These are phyloP conservation scores for Paramormyrops hopkinsi DNA, from an alignment of 2,797 vertebrate genomes.

Conservation along the genomic window DNA sequence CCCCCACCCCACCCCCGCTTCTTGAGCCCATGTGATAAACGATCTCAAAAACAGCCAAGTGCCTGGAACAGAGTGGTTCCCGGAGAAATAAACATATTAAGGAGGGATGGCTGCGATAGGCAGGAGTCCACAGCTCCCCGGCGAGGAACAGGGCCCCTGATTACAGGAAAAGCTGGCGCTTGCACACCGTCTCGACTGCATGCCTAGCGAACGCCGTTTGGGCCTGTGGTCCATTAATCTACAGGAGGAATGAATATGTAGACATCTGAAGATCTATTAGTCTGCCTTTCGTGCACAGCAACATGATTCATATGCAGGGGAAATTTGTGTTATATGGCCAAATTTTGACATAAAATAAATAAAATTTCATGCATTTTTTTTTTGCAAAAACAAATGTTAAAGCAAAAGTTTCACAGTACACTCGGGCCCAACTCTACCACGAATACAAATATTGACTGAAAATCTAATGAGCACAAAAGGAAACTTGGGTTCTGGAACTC, in stretches of 20 bases:
- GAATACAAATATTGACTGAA: slow-evolving; percentile 24
- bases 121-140: background rate
- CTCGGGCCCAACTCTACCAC: background rate
- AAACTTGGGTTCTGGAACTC: slow-evolving; percentile 35
- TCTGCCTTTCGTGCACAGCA: background rate
- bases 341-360: background rate
- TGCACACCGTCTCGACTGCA: background rate
- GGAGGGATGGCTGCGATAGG: background rate
- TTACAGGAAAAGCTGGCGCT: slow-evolving; percentile 5
- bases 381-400: background rate
- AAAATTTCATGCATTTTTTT: background rate
- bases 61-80: slow-evolving; percentile 37
- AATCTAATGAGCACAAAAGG: slow-evolving; percentile 34
- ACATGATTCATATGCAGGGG: background rate
- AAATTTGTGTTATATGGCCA: background rate
- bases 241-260: background rate
- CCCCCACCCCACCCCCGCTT: background rate
- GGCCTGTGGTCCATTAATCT: background rate
- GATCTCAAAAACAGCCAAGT: slow-evolving; percentile 36
- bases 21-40: slow-evolving; percentile 36
- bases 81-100: slow-evolving; percentile 45
- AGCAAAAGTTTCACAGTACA: background rate
- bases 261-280: background rate
- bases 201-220: background rate
- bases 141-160: background rate